Evolutionary conservation across 2,888 invertebrate genomes (phyloP), one percentile per base, ranked within the genome.

Genomic region (Anoplius nigerrimus): DNA sequence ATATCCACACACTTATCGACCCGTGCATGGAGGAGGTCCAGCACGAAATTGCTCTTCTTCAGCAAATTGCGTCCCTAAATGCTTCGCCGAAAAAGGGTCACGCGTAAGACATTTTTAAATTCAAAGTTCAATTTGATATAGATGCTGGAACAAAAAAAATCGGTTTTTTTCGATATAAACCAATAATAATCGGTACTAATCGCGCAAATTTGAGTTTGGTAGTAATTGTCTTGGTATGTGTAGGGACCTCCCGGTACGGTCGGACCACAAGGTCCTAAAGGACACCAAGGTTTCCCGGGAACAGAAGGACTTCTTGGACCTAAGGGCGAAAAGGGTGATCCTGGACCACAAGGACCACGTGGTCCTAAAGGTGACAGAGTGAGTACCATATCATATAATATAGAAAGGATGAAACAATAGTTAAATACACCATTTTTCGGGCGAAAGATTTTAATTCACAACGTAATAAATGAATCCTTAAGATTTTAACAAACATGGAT

Each of bases 251-350:
- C 95, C 2, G 96, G 97, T 18, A 78, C 90, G 21, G 90, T 93
- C 43, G 97, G 97, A 48, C 89, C 91, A 3, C 90, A 92, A 59
- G 97, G 97, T 8, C 92, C 92, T 0, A 93, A 92, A 87, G 97
- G 97, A 70, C 91, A 93, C 73, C 92, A 92, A 48, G 97, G 97
- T 52, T 96, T 94, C 86, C 93, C 94, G 24, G 97, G 97, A 22
- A 91, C 92, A 21, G 96, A 96, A 90, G 97, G 97, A 51, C 92
- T 94, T n/a, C 91, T 94, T 75, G 97, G 97, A 15, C 92, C 95
- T 0, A 97, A 97, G 89, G 97, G 97, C 54, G 93, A 94, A 76
- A 97, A 97, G 89, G 98, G 97, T 69, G 95, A 95, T 82, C 91
- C 94, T 51, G 97, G 97, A 18, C 93, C 94, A 42, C 91, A 93